Evolutionary conservation across 1,140 invertebrate species (phyloP), one percentile per base, ranked within the genome.

Genomic region (Sesamia nonagrioides): DNA sequence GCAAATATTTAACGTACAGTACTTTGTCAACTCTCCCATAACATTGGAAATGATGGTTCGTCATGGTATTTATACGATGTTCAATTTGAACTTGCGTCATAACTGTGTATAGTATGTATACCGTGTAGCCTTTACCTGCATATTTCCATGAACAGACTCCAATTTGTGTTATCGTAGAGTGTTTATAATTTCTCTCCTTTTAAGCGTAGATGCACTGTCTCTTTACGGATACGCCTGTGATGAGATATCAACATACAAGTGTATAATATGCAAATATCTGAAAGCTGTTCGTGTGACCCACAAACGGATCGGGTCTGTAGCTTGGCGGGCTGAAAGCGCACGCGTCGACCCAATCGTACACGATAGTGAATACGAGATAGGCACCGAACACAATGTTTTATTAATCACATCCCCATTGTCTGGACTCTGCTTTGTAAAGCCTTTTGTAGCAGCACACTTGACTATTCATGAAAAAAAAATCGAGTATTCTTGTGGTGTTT

Each of bases 351-450:
- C 60, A 80, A 33, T 76, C 52, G 18, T 69, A 61, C 63, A 71
- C 66, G 76, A 81, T 79, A 66, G 42, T 40, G 73, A 63, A 69
- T 80, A 80, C 66, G 56, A 84, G 88, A 87, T 87, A 89, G 84
- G 79, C 80, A 72, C 63, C 72, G 69, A 71, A 82, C 80, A 71
- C 79, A 81, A 90, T 91, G 87, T 90, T 92, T 90, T 92, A 92
- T 91, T 90, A 90, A 90, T 88, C 86, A 27, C 27, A 84, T 81
- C 74, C 86, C 81, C 85, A 88, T 91, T 91, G 87, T 88, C 77
- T 82, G 56, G 69, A 68, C 75, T 73, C 71, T 69, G 77, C 68
- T 75, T 48, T 58, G 56, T 75, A 72, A 72, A 76, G 40, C 85
- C 83, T 84, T 89, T 81, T 85, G 81, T 27, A 27, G 27, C 71